Conservation (phyloP, 2,113 vertebrate genomes). For the Antigone vipio region DNA sequence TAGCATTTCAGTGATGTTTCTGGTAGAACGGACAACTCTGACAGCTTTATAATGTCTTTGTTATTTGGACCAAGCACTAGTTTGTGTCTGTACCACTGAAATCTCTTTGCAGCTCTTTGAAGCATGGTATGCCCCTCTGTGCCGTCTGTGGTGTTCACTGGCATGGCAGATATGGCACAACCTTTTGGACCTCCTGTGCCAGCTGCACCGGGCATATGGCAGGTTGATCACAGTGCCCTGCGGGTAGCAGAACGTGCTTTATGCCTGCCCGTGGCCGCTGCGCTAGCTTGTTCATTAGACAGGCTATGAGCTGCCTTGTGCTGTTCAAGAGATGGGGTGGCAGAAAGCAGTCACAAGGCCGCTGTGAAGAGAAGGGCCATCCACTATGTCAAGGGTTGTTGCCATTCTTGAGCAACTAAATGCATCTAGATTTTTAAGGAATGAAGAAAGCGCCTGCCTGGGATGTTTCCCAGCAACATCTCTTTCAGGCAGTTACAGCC, state of each 20-base stretch:
- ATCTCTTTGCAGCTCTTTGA: background rate
- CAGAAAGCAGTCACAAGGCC: background rate
- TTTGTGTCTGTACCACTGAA: background rate
- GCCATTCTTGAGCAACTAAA: background rate
- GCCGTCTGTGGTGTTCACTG: background rate
- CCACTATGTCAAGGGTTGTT: background rate
- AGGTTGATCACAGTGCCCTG: background rate
- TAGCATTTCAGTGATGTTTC: background rate
- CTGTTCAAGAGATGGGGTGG: background rate
- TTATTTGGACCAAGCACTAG: background rate
- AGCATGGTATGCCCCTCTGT: background rate
- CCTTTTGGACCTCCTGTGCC: background rate
- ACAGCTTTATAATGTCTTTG: background rate
- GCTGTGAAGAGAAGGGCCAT: background rate
- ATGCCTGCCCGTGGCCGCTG: rapidly evolving
- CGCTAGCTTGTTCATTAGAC: background rate
- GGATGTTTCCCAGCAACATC: background rate
- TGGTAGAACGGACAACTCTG: background rate
- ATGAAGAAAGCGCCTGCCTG: background rate
- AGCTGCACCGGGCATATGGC: background rate
- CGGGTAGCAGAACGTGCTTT: background rate
- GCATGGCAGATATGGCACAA: background rate
- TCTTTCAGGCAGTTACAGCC: background rate
- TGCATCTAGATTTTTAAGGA: background rate
- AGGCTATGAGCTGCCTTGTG: background rate